phyloP scores from a whole-genome alignment of 2,888 invertebrate species.

The Lagria hirta region DNA sequence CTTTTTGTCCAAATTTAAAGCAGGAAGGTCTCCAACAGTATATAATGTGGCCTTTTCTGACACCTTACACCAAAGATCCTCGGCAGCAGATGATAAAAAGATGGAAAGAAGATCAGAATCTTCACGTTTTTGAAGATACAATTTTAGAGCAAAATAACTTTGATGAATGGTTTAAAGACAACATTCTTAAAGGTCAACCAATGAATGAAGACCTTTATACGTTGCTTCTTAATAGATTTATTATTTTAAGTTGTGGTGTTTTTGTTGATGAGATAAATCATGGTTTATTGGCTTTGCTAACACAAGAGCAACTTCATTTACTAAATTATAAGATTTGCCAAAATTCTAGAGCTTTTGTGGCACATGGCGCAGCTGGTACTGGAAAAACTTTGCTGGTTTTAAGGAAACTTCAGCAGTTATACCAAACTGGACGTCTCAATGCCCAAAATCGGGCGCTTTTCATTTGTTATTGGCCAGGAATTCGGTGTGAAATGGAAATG shows the following conservation, averaged over 20 bases:
- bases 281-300: conserved; percentile 47
- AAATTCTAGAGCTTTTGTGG: conserved; percentile 41
- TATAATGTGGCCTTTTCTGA: conserved; percentile 50
- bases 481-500: conserved; percentile 44
- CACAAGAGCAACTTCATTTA: conserved; percentile 46
- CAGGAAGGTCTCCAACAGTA: conserved; percentile 40
- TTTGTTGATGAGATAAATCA: conserved; percentile 49
- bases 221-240: conserved; percentile 45
- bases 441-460: conserved; percentile 47
- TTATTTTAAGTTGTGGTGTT: conserved; percentile 49
- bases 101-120: conserved; percentile 46
- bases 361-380: conserved; percentile 52
- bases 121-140: conserved; percentile 46
- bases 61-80: conserved; percentile 43
- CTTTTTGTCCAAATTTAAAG: conserved; percentile 28
- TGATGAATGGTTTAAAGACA: conserved; percentile 43
- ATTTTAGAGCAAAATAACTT: conserved; percentile 40
- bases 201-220: conserved; percentile 37
- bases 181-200: conserved; percentile 28
- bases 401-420: conserved; percentile 46
- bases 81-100: conserved; percentile 41
- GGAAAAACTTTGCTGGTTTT: conserved; percentile 50
- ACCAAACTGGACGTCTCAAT: conserved; percentile 42
- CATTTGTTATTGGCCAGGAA: conserved; percentile 52
- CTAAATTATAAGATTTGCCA: conserved; percentile 37